phyloP scores from a whole-genome alignment of 2,797 vertebrate species.

The Antennarius maculatus region DNA sequence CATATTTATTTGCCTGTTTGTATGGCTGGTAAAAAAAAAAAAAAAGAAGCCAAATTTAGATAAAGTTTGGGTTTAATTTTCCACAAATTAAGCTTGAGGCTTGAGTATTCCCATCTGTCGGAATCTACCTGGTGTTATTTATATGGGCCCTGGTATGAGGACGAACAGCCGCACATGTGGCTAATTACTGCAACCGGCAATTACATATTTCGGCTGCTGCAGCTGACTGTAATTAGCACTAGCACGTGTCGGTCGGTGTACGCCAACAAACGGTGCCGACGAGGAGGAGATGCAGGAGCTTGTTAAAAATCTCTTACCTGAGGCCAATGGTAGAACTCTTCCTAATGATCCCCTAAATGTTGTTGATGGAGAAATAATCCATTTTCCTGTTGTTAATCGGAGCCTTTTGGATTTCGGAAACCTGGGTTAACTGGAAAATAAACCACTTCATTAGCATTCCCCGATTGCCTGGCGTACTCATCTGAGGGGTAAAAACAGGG shows the following conservation, averaged over 20 bases:
- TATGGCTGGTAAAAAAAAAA: not conserved
- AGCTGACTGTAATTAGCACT: conserved; percentile 98
- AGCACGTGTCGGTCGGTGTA: conserved; percentile 92
- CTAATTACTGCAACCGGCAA: conserved; percentile 98
- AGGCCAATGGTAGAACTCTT: conserved; percentile 89
- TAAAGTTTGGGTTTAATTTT: conserved; percentile 82
- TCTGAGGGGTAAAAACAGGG: conserved; percentile 47
- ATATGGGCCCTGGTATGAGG: conserved; percentile 91
- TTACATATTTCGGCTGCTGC: conserved; percentile 99
- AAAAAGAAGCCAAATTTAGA: conserved; percentile 9
- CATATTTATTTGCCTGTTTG: not conserved
- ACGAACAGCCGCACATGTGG: conserved; percentile 89
- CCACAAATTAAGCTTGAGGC: conserved; percentile 83
- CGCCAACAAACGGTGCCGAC: conserved; percentile 89
- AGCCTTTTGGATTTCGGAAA: conserved; percentile 86
- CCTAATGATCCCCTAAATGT: conserved; percentile 94
- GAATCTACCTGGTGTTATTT: conserved; percentile 93
- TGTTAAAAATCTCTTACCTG: conserved; percentile 94
- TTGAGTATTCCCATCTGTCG: conserved; percentile 88
- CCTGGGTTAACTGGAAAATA: conserved; percentile 86
- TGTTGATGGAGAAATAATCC: conserved; percentile 96
- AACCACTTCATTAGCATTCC: conserved; percentile 86
- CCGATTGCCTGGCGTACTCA: conserved; percentile 72
- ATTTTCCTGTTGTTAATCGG: conserved; percentile 90
- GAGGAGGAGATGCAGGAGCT: conserved; percentile 86